Conservation (phyloP, 1,140 invertebrate species). For the Kradibia gibbosae region DNA sequence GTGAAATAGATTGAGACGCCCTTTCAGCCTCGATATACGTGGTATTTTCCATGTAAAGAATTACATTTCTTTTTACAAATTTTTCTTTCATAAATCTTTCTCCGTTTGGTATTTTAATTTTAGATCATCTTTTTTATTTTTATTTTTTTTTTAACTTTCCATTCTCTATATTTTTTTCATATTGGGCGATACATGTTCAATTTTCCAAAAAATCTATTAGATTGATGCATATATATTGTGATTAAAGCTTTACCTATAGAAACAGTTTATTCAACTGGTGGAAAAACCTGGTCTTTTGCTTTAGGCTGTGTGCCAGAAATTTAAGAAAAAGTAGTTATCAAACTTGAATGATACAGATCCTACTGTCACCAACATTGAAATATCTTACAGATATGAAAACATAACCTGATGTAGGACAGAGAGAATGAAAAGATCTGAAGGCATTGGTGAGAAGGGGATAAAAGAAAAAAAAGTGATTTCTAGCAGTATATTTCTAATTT, state of each 20-base stretch:
- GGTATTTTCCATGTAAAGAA: background rate
- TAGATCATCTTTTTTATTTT: background rate
- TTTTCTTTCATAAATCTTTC: background rate
- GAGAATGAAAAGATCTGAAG: no score
- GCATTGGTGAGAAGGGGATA: background rate
- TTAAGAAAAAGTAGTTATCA: conserved; percentile 15
- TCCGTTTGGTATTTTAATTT: background rate
- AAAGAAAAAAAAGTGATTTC: background rate
- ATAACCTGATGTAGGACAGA: background rate
- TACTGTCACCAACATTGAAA: background rate
- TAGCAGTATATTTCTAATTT: background rate
- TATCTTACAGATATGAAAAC: background rate
- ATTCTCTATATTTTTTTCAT: conserved; percentile 10
- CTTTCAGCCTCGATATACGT: background rate
- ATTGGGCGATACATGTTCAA: conserved; percentile 3
- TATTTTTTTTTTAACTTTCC: background rate
- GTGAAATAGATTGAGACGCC: conserved; percentile 31
- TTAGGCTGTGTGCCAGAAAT: background rate
- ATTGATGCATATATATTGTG: background rate
- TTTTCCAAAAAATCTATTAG: background rate
- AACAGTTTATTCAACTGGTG: background rate
- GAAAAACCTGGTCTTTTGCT: conserved; percentile 34
- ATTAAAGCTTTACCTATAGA: background rate
- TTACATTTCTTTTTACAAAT: conserved; percentile 14
- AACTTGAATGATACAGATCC: background rate